These are phyloP conservation scores for Chlorocebus sabaeus DNA, from an alignment of 2,113 vertebrate genomes.

Conservation along the genomic window DNA sequence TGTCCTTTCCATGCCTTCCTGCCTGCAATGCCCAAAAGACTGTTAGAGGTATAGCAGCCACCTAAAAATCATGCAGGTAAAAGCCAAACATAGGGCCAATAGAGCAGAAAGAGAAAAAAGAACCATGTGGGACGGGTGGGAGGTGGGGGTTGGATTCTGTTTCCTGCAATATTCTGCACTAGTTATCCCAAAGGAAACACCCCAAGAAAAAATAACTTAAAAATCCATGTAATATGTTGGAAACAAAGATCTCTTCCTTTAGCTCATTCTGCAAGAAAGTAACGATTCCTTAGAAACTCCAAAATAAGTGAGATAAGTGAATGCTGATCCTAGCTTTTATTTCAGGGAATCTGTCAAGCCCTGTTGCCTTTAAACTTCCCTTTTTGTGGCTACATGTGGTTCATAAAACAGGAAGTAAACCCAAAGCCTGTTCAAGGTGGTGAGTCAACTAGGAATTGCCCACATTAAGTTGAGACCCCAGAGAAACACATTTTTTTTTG, in stretches of 20 bases:
- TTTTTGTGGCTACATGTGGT: not conserved
- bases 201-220: not conserved
- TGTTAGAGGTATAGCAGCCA: not conserved
- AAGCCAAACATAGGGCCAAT: rapidly evolving
- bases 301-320: not conserved
- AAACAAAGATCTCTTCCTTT: not conserved
- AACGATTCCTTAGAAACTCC: not conserved
- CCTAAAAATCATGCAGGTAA: rapidly evolving
- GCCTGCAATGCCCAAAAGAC: not conserved
- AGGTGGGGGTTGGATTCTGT: no score
- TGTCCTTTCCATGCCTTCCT: not conserved
- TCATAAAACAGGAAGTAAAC: not conserved
- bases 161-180: not conserved
- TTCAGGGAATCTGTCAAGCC: not conserved
- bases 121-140: no score
- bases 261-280: not conserved
- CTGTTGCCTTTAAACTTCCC: not conserved
- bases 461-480: not conserved
- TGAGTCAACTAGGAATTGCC: not conserved
- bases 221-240: not conserved
- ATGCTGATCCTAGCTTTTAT: not conserved
- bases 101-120: not conserved
- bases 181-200: not conserved
- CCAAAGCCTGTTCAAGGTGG: not conserved
- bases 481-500: not conserved